Percentiles rank a stretch among this genome's conserved stretches.
Conservation (phyloP, 2,888 invertebrate genomes). For the Adineta ricciae region DNA sequence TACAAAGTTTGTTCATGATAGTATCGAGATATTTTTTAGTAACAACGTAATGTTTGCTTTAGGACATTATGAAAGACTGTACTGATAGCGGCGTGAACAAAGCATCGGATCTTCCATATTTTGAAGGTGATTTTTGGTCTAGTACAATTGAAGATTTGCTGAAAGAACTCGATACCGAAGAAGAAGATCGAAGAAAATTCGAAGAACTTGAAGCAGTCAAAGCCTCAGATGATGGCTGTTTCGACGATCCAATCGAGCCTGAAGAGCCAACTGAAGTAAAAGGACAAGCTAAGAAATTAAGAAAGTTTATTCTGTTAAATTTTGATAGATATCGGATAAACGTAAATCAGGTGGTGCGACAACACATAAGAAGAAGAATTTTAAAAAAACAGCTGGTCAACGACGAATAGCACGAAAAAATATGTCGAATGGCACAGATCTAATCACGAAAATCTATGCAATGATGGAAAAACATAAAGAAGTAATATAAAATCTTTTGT, state of each 20-base stretch:
- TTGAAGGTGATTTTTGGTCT: slow-evolving; percentile 88
- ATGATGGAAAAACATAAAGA: slow-evolving; percentile 99
- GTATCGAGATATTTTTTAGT: not conserved
- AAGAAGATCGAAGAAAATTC: slow-evolving; percentile 83
- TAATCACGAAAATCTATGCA: slow-evolving; percentile 42
- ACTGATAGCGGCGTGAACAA: slow-evolving; percentile 89
- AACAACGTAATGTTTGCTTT: not conserved
- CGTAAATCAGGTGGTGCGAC: slow-evolving; percentile 30
- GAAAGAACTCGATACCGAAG: slow-evolving; percentile 87
- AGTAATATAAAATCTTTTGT: slow-evolving; percentile 70
- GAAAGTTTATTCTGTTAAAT: not conserved
- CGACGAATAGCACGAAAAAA: slow-evolving; percentile 27
- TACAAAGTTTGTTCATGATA: slow-evolving; percentile 61
- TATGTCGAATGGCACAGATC: slow-evolving; percentile 23
- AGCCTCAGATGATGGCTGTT: slow-evolving; percentile 35
- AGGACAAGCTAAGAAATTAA: no score
- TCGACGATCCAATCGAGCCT: not conserved
- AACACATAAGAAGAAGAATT: slow-evolving; percentile 87
- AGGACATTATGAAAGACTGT: slow-evolving; percentile 73
- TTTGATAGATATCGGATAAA: not conserved
- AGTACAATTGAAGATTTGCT: slow-evolving; percentile 92
- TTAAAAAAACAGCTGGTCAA: slow-evolving; percentile 69
- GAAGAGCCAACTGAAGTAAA: slow-evolving; percentile 14
- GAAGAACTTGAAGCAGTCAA: slow-evolving; percentile 87
- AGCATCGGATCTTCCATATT: slow-evolving; percentile 58